These are phyloP conservation scores for Pandion haliaetus DNA, from an alignment of 2,113 vertebrate genomes.

Conservation along the genomic window DNA sequence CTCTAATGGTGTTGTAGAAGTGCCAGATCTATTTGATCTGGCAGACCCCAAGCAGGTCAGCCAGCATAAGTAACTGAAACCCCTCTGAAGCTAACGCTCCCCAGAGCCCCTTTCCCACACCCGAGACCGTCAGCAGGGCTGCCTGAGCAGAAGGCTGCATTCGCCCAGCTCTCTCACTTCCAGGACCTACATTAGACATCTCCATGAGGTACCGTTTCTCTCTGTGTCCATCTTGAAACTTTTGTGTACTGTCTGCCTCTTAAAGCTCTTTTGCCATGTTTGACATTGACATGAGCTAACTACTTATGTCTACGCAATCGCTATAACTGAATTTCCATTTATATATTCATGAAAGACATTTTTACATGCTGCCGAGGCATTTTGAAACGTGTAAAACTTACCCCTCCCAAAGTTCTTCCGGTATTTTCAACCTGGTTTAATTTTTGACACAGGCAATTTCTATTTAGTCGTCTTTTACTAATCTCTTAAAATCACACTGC, in stretches of 20 bases:
- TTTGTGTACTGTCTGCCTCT: background rate
- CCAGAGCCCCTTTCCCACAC: too few relatives aligned
- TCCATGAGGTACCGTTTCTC: too few relatives aligned
- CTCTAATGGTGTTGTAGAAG: background rate
- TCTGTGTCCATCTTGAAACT: background rate
- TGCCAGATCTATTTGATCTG: background rate
- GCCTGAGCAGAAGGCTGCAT: background rate
- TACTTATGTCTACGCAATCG: background rate
- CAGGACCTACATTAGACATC: background rate
- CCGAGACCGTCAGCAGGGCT: background rate
- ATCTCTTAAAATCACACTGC: background rate
- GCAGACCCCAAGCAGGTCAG: background rate
- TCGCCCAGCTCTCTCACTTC: background rate
- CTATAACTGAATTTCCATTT: background rate
- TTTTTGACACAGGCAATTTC: background rate
- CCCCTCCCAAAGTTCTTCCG: background rate
- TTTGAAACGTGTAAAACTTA: background rate
- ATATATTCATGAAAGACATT: background rate
- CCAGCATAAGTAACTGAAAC: background rate
- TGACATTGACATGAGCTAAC: background rate
- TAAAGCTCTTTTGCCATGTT: background rate
- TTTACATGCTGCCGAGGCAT: background rate
- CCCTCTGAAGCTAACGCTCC: accelerated
- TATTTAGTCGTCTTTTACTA: background rate
- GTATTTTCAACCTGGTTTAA: background rate